Evolutionary conservation across 2,113 vertebrate species (phyloP).

Genomic region (Scolopax mira): DNA sequence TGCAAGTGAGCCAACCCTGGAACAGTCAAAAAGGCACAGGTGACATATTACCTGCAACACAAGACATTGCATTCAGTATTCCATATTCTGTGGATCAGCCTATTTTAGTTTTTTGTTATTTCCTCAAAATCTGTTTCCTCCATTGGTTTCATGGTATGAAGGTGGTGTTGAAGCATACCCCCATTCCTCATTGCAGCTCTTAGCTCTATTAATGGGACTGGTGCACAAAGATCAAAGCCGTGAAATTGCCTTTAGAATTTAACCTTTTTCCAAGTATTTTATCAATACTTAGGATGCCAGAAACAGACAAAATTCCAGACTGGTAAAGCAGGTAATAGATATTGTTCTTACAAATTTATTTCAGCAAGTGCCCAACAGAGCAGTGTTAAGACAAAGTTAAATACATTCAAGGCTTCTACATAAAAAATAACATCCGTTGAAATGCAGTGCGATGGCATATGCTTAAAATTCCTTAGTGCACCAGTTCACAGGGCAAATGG

Average conservation of each 20-base stretch:
- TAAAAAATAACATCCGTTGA: neutral
- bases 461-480: slow-evolving; percentile 6
- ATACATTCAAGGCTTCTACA: neutral
- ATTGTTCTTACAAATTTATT: neutral
- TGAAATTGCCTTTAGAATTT: neutral
- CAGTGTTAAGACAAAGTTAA: neutral
- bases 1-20: neutral
- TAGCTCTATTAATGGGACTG: neutral
- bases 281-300: neutral
- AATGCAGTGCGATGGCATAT: neutral
- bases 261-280: neutral
- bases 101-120: neutral
- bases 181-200: neutral
- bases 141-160: neutral
- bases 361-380: neutral
- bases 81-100: neutral
- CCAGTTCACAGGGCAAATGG: neutral
- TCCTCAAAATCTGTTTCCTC: neutral
- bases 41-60: neutral
- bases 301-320: neutral
- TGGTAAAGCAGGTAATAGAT: neutral
- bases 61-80: neutral
- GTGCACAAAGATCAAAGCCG: neutral
- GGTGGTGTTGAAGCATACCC: neutral
- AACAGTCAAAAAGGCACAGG: neutral